Percentiles rank a stretch among this genome's conserved stretches.
Evolutionary conservation across 2,888 invertebrate species (phyloP).

Genomic region (Microctonus hyperodae): DNA sequence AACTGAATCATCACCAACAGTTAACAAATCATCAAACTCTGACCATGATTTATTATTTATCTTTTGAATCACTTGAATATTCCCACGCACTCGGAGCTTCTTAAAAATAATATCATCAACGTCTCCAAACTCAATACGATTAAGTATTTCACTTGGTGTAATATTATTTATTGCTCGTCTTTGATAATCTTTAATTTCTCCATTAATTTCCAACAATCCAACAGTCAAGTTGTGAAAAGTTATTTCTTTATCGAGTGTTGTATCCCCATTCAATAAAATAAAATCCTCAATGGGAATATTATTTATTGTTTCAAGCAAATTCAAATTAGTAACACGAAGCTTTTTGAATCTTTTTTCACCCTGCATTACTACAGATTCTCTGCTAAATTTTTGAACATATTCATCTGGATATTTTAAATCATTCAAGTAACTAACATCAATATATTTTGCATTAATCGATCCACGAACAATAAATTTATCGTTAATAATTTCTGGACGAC

Average conservation of each 20-base stretch:
- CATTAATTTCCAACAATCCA: slow-evolving; percentile 65
- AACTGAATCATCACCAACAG: slow-evolving; percentile 57
- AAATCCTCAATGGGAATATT: slow-evolving; percentile 63
- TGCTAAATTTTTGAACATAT: slow-evolving; percentile 62
- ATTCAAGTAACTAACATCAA: slow-evolving; percentile 63
- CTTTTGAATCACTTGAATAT: slow-evolving; percentile 62
- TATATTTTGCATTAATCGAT: slow-evolving; percentile 63
- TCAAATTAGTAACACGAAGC: slow-evolving; percentile 58
- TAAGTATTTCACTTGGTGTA: background rate
- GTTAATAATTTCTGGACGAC: slow-evolving; percentile 57
- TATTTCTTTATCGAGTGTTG: slow-evolving; percentile 63
- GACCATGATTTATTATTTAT: slow-evolving; percentile 61
- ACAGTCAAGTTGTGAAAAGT: slow-evolving; percentile 67
- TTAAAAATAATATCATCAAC: slow-evolving; percentile 60
- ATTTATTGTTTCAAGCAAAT: slow-evolving; percentile 62
- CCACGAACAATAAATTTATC: slow-evolving; percentile 63
- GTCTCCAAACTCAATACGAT: background rate
- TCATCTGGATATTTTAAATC: slow-evolving; percentile 65
- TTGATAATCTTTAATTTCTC: slow-evolving; percentile 63
- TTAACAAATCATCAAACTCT: slow-evolving; percentile 64
- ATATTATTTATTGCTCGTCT: slow-evolving; percentile 51
- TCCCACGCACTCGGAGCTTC: slow-evolving; percentile 65
- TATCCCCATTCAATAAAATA: slow-evolving; percentile 63
- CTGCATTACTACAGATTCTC: slow-evolving; percentile 55
- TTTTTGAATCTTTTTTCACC: slow-evolving; percentile 65